These are phyloP conservation scores for Malurus alboscapulatus DNA, from an alignment of 2,113 vertebrate genomes.

Conservation along the genomic window DNA sequence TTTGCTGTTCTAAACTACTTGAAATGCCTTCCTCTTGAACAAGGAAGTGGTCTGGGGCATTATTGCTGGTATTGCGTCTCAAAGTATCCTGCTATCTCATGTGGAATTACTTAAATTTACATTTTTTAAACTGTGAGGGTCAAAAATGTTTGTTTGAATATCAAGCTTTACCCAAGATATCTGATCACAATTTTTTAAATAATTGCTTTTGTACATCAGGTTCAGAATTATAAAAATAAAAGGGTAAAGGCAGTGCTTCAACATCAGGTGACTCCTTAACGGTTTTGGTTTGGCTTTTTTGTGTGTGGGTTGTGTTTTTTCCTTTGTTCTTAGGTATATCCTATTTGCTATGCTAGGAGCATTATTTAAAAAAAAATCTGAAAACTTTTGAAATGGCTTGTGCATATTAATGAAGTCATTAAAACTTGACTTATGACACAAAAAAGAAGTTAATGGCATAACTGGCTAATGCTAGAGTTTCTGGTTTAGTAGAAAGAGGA, in stretches of 20 bases:
- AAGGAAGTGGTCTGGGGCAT: background rate
- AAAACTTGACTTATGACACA: background rate
- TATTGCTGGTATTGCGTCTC: background rate
- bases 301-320: background rate
- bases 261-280: background rate
- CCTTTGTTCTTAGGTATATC: background rate
- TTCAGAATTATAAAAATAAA: background rate
- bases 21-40: background rate
- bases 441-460: background rate
- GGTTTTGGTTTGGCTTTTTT: rapidly evolving
- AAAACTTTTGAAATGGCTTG: background rate
- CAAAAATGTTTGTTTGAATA: background rate
- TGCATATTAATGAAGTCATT: background rate
- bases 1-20: background rate
- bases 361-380: background rate
- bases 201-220: background rate
- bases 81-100: background rate
- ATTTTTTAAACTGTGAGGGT: background rate
- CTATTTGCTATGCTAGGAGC: background rate
- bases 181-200: background rate
- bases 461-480: background rate
- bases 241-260: background rate
- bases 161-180: background rate
- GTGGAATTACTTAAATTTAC: background rate
- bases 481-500: background rate